These are phyloP conservation scores for Numenius phaeopus DNA, from an alignment of 2,797 vertebrate species.

Conservation along the genomic window DNA sequence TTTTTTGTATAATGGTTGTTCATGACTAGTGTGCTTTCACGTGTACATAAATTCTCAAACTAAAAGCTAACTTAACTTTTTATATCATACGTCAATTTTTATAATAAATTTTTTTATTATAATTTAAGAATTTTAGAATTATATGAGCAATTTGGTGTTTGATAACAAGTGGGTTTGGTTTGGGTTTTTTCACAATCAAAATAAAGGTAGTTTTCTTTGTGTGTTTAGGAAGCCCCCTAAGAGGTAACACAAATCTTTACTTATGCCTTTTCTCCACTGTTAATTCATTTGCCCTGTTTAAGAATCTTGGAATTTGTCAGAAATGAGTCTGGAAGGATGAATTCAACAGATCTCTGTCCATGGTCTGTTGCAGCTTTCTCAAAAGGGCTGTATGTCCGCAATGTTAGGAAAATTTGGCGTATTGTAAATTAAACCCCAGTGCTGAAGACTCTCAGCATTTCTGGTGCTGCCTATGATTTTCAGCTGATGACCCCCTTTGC, in stretches of 20 bases:
- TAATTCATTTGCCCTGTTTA: neutral
- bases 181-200: neutral
- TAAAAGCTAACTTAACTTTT: neutral
- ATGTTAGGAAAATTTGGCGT: neutral
- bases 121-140: neutral
- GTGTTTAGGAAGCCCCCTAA: neutral
- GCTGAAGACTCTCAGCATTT: constrained; percentile 14
- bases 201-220: neutral
- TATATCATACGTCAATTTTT: neutral
- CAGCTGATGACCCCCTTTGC: constrained; percentile 56
- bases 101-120: neutral
- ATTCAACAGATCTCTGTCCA: constrained; percentile 39
- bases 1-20: neutral
- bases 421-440: constrained; percentile 18
- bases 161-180: neutral
- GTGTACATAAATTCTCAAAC: neutral
- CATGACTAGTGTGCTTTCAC: neutral
- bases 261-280: neutral
- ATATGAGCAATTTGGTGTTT: neutral
- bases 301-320: constrained; percentile 18
- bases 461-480: constrained; percentile 47
- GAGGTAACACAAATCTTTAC: constrained; percentile 8
- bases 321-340: neutral
- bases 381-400: neutral
- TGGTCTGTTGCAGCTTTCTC: constrained; percentile 24